A percentile compares a stretch with the other conserved stretches of the same genome.
These are phyloP conservation scores for Cinara cedri DNA, from an alignment of 2,888 invertebrate genomes.

Conservation along the genomic window DNA sequence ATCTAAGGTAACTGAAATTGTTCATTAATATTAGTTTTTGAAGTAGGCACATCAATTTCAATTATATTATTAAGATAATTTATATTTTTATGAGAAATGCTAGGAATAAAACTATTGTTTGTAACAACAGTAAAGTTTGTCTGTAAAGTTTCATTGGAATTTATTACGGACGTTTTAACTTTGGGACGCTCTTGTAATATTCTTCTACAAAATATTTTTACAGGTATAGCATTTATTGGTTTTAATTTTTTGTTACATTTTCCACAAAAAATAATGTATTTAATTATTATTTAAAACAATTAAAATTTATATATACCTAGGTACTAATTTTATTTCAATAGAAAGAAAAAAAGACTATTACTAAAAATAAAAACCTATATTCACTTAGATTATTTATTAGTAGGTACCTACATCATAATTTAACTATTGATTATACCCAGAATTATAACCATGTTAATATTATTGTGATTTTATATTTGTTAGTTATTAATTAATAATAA, in stretches of 20 bases:
- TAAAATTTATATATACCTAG: neutral
- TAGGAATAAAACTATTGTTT: constrained; percentile 1
- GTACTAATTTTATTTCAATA: constrained; percentile 6
- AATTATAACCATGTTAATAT: too few species aligned
- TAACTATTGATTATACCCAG: too few species aligned
- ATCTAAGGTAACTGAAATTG: constrained; percentile 1
- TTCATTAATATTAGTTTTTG: constrained; percentile 1
- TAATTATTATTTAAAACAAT: neutral
- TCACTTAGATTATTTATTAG: too few species aligned
- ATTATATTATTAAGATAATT: neutral
- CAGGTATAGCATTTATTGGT: neutral
- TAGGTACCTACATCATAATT: too few species aligned
- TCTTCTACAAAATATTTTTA: neutral
- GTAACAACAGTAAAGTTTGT: neutral
- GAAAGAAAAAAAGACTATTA: neutral
- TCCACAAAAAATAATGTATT: neutral
- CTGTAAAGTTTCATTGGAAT: neutral
- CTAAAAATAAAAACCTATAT: neutral
- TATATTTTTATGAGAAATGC: neutral
- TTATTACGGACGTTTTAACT: neutral
- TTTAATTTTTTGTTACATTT: neutral
- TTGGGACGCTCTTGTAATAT: constrained; percentile 4
- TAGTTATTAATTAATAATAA: too few species aligned
- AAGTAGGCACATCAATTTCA: neutral
- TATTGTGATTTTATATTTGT: too few species aligned